Percentiles rank a stretch among this genome's conserved stretches.
Evolutionary conservation across 2,888 invertebrate genomes (phyloP).

Genomic region (Priocnemis perturbator): DNA sequence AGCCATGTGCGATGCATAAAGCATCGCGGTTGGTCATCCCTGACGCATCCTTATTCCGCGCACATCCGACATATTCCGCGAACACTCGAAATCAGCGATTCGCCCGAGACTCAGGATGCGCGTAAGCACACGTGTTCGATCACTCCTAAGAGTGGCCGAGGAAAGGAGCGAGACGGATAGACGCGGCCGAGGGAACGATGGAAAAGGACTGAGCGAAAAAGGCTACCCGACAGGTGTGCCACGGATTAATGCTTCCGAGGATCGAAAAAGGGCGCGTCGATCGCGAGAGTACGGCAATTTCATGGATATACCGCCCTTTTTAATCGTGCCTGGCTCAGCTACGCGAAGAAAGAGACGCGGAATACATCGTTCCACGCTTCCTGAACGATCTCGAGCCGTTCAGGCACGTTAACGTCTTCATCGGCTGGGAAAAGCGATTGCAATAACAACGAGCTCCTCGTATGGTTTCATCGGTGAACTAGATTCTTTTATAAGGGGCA

Average conservation of each 20-base stretch:
- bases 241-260: conserved; percentile 42
- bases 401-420: no score
- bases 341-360: conserved; percentile 4
- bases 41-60: no score
- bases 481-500: no score
- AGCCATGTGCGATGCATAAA: no score
- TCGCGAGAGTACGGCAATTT: conserved; percentile 42
- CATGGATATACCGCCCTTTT: conserved; percentile 30
- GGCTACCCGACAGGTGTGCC: conserved; percentile 53
- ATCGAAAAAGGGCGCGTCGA: conserved; percentile 33
- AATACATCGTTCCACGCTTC: no score
- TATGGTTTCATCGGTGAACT: no score
- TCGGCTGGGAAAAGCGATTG: conserved; percentile 8
- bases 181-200: background rate
- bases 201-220: background rate
- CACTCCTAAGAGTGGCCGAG: background rate
- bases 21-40: no score
- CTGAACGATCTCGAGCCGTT: no score
- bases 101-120: background rate
- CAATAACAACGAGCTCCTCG: no score
- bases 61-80: no score
- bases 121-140: background rate
- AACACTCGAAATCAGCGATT: no score
- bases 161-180: conserved; percentile 1
- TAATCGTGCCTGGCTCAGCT: conserved; percentile 36